phyloP scores from a whole-genome alignment of 1,140 invertebrate genomes.

The Trachymyrmex septentrionalis region DNA sequence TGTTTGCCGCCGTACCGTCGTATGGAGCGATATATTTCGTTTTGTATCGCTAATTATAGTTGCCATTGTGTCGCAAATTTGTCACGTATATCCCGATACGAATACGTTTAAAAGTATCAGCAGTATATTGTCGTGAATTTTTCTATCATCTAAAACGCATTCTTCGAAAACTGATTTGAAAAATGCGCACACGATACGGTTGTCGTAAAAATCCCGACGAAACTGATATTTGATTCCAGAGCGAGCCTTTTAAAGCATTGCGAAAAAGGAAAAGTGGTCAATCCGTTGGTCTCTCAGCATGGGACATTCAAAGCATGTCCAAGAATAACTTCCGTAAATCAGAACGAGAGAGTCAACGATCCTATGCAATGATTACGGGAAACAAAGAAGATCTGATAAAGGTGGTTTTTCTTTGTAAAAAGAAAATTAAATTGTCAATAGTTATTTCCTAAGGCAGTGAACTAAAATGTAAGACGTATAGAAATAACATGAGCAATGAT shows the following conservation, averaged over 20 bases:
- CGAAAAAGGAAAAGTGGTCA: constrained; percentile 43
- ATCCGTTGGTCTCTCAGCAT: constrained; percentile 81
- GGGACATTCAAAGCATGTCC: constrained; percentile 62
- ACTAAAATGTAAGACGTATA: background rate
- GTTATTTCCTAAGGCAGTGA: background rate
- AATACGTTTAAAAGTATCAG: background rate
- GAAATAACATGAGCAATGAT: background rate
- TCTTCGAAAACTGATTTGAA: background rate
- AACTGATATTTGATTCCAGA: constrained; percentile 53
- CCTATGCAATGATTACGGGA: background rate
- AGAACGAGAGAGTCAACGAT: background rate
- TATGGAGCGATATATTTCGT: constrained; percentile 75
- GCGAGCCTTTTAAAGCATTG: constrained; percentile 36
- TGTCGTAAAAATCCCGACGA: constrained; percentile 64
- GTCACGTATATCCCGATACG: background rate
- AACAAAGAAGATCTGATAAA: background rate
- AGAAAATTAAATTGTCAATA: background rate
- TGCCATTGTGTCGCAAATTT: constrained; percentile 74
- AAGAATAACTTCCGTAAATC: constrained; percentile 57
- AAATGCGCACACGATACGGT: background rate
- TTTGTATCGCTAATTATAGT: constrained; percentile 79
- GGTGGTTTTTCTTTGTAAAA: background rate
- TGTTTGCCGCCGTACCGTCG: constrained; percentile 76
- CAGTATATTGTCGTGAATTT: background rate
- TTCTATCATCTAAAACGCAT: background rate